Conservation (phyloP, 2,888 invertebrate species). For the Xestia sexstrigata region DNA sequence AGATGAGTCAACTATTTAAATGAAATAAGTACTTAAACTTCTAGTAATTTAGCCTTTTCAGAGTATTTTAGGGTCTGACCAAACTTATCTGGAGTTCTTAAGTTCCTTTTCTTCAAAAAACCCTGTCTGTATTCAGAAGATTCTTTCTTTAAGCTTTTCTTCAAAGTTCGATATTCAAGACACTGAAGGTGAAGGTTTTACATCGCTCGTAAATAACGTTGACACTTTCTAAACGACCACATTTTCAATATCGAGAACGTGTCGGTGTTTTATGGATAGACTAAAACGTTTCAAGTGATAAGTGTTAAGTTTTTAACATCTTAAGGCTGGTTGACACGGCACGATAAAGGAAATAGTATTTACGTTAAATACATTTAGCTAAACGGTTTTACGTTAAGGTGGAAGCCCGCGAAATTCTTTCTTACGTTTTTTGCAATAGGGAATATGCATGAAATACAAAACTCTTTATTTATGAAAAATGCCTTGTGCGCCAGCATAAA, state of each 20-base stretch:
- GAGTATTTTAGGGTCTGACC: neutral
- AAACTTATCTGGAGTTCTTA: neutral
- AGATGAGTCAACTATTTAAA: neutral
- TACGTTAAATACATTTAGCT: neutral
- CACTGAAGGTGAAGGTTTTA: constrained; percentile 3
- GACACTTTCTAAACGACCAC: constrained; percentile 11
- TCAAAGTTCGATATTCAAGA: constrained; percentile 19
- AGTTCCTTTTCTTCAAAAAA: neutral
- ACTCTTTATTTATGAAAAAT: too few species aligned
- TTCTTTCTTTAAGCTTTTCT: neutral
- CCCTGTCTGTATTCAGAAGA: neutral
- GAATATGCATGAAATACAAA: too few species aligned
- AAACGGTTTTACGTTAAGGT: too few species aligned
- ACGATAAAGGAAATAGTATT: neutral
- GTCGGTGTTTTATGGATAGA: constrained; percentile 4
- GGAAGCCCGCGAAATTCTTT: too few species aligned
- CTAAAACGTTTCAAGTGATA: neutral
- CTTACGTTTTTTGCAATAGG: too few species aligned
- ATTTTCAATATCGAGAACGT: constrained; percentile 13
- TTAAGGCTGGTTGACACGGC: neutral
- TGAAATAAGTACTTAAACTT: neutral
- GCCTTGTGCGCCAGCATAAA: too few species aligned
- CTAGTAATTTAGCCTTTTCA: neutral
- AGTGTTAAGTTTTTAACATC: neutral
- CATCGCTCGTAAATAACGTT: neutral